Evolutionary conservation across 1,140 invertebrate species (phyloP).

Genomic region (Halesus radiatus): DNA sequence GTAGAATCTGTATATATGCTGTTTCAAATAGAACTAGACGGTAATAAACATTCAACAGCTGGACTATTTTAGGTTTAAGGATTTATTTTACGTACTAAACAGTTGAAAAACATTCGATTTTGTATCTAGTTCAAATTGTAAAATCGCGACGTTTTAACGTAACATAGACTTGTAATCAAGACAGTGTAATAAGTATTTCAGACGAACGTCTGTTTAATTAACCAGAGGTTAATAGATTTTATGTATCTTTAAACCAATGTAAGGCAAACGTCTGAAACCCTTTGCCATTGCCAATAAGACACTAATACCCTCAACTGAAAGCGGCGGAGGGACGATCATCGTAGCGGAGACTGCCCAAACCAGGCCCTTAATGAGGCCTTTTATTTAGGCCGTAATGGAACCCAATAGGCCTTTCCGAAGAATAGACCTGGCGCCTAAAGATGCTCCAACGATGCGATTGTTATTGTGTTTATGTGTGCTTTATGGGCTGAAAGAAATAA

Average conservation of each 20-base stretch:
- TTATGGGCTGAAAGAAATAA: slow-evolving; percentile 63
- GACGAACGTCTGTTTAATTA: too few species aligned
- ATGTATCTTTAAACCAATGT: too few species aligned
- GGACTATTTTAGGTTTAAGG: too few species aligned
- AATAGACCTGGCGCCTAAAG: slow-evolving; percentile 42
- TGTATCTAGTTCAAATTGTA: not conserved
- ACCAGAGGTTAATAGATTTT: too few species aligned
- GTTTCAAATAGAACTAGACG: too few species aligned
- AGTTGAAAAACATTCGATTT: too few species aligned
- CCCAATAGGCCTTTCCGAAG: slow-evolving; percentile 30
- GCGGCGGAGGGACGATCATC: not conserved
- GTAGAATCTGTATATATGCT: too few species aligned
- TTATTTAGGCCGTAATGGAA: slow-evolving; percentile 3
- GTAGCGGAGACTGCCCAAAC: slow-evolving; percentile 15
- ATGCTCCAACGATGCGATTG: slow-evolving; percentile 36
- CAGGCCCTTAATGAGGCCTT: slow-evolving; percentile 32
- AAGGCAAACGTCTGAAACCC: not conserved
- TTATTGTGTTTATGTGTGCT: slow-evolving; percentile 48
- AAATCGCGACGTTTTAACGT: too few species aligned
- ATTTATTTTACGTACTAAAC: too few species aligned
- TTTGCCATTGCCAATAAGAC: slow-evolving; percentile 1
- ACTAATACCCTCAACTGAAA: slow-evolving; percentile 19
- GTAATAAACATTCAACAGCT: too few species aligned
- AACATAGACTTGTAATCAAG: too few species aligned
- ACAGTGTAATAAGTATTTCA: too few species aligned